These are phyloP conservation scores for Globodera ellingtonae DNA, from an alignment of 1,140 invertebrate species.

Conservation along the genomic window DNA sequence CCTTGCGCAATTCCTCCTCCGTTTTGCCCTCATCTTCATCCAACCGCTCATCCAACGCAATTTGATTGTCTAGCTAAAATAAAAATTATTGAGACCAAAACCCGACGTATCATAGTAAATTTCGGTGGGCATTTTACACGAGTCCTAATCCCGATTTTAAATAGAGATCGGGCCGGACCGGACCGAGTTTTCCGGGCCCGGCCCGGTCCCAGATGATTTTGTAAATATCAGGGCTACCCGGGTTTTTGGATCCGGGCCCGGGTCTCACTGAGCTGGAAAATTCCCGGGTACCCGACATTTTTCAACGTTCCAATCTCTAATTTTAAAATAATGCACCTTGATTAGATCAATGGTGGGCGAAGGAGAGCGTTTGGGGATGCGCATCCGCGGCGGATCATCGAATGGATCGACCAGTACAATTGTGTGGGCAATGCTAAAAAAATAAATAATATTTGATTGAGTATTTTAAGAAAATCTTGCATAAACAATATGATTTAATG, in stretches of 20 bases:
- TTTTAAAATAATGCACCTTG: constrained; percentile 66
- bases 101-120: too few relatives aligned
- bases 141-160: too few relatives aligned
- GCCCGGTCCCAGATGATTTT: too few relatives aligned
- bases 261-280: too few relatives aligned
- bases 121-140: too few relatives aligned
- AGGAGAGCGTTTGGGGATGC: constrained; percentile 81
- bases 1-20: constrained; percentile 81
- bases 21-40: constrained; percentile 85
- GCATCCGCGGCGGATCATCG: constrained; percentile 79
- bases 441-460: background rate
- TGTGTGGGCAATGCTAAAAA: constrained; percentile 86
- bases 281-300: too few relatives aligned
- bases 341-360: constrained; percentile 80
- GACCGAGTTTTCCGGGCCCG: constrained; percentile 28
- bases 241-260: too few relatives aligned
- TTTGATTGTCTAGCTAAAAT: constrained; percentile 74
- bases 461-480: background rate
- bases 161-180: background rate
- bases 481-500: too few relatives aligned
- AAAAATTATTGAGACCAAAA: background rate
- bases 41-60: constrained; percentile 89
- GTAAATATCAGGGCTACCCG: too few relatives aligned
- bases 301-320: too few relatives aligned
- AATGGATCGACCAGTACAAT: constrained; percentile 94